phyloP scores from a whole-genome alignment of 2,113 vertebrate genomes.

The Acanthochromis polyacanthus region DNA sequence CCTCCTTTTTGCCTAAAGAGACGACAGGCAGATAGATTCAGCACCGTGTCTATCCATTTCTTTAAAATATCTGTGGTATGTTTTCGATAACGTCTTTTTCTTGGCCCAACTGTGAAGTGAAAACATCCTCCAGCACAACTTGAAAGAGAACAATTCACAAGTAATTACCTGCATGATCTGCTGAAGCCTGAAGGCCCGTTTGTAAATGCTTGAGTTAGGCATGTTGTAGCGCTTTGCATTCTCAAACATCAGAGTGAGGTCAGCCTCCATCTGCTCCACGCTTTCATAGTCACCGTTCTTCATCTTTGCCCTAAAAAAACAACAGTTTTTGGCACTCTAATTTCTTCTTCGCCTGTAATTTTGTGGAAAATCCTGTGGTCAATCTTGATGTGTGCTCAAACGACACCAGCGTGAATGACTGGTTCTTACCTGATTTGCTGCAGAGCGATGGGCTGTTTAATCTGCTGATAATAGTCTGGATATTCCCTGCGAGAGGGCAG shows the following conservation, averaged over 20 bases:
- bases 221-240: constrained; percentile 99
- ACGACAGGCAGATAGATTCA: constrained; percentile 21
- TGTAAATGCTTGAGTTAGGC: constrained; percentile 97
- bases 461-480: constrained; percentile 98
- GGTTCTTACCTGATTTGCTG: constrained; percentile 92
- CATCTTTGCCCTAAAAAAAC: constrained; percentile 89
- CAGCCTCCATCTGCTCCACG: constrained; percentile 93
- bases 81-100: not conserved
- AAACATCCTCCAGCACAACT: not conserved
- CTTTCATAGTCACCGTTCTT: constrained; percentile 96
- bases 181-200: constrained; percentile 94
- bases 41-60: not conserved
- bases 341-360: not conserved
- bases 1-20: constrained; percentile 90
- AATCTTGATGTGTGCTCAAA: not conserved
- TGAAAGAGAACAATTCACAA: not conserved
- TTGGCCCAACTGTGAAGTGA: not conserved
- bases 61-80: not conserved
- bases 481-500: constrained; percentile 97
- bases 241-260: constrained; percentile 97
- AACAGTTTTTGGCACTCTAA: not conserved
- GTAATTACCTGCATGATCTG: constrained; percentile 94
- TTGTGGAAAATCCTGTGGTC: not conserved
- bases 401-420: not conserved
- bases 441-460: constrained; percentile 94